Evolutionary conservation across 2,113 vertebrate species (phyloP).

Genomic region (Monopterus albus): DNA sequence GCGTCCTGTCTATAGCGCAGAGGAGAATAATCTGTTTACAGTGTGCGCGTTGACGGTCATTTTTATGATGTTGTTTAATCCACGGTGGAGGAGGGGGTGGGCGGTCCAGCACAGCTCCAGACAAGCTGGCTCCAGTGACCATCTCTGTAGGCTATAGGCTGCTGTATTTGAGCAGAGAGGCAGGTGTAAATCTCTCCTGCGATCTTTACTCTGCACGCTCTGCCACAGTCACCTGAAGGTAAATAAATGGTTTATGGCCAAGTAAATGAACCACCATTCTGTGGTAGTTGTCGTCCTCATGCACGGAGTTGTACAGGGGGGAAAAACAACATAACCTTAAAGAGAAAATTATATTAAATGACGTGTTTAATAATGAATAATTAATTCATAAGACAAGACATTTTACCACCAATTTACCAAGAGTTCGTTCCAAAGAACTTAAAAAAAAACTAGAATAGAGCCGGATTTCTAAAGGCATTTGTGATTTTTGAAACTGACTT

Average conservation of each 20-base stretch:
- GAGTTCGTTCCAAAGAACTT: background rate
- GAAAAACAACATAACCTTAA: background rate
- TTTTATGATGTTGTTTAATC: slow-evolving; percentile 82
- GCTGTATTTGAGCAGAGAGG: slow-evolving; percentile 84
- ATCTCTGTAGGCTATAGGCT: slow-evolving; percentile 91
- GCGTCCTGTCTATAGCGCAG: slow-evolving; percentile 61
- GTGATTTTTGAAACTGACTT: too few relatives aligned
- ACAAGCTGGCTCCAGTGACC: slow-evolving; percentile 94
- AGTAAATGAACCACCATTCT: slow-evolving; percentile 77
- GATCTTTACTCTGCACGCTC: slow-evolving; percentile 84
- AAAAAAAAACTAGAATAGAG: too few relatives aligned
- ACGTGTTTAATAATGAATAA: too few relatives aligned
- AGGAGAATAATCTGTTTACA: slow-evolving; percentile 77
- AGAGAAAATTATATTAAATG: too few relatives aligned
- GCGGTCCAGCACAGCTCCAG: slow-evolving; percentile 85
- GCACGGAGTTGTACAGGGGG: background rate
- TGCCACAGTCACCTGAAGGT: slow-evolving; percentile 89
- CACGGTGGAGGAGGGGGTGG: slow-evolving; percentile 62
- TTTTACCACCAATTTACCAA: background rate
- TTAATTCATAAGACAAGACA: rapidly evolving
- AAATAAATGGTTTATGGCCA: slow-evolving; percentile 84
- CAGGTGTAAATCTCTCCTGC: slow-evolving; percentile 96
- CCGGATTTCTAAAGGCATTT: too few relatives aligned
- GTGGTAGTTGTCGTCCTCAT: slow-evolving; percentile 35
- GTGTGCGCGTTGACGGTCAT: slow-evolving; percentile 75